Base-by-base conservation (phyloP, 1,140 invertebrate genomes). In the Drosophila carrolli region DNA sequence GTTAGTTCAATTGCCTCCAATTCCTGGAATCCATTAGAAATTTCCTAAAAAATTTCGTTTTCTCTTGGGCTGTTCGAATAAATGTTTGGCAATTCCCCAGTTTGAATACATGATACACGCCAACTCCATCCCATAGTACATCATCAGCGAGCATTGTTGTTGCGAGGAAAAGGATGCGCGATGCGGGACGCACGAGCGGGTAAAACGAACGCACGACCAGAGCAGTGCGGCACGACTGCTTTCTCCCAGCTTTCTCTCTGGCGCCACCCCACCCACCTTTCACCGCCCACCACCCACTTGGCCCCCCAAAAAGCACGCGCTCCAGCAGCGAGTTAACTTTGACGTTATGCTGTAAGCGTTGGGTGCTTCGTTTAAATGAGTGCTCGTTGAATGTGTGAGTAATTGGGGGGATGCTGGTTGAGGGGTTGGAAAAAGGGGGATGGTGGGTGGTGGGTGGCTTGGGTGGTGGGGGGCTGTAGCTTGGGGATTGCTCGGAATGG, bases 291-390 rank as follows among this genome's bases (percentile, higher is more conserved):
- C 47, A 41, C 53, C 41, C 55, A 41, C 73, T 35, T 14, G 1
- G 29, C 58, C 47, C 40, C 61, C 58, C 62, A 41, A 41, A 60
- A 78, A 62, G 81, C 66, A 63, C 73, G 58, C 67, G 72, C 59
- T 82, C 58, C 70, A 77, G 54, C 70, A 80, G 73, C 59, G 76
- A 88, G 84, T 84, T 89, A 89, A 89, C 84, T 89, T 88, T 81
- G 70, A 81, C 80, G 80, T 88, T 82, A 59, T 83, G 79, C 75
- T 88, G 83, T 88, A 75, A 84, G 84, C 76, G 78, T 80, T 89
- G 84, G 79, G 80, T 84, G 84, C 84, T 84, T 88, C 79, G 84
- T 89, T 88, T 88, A 89, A 88, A 88, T 89, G 84, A 88, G 84
- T 89, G 80, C 76, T 89, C 80, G 84, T 89, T 88, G 84, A 89